phyloP scores from a whole-genome alignment of 2,888 invertebrate species.

The Megalurothrips usitatus region DNA sequence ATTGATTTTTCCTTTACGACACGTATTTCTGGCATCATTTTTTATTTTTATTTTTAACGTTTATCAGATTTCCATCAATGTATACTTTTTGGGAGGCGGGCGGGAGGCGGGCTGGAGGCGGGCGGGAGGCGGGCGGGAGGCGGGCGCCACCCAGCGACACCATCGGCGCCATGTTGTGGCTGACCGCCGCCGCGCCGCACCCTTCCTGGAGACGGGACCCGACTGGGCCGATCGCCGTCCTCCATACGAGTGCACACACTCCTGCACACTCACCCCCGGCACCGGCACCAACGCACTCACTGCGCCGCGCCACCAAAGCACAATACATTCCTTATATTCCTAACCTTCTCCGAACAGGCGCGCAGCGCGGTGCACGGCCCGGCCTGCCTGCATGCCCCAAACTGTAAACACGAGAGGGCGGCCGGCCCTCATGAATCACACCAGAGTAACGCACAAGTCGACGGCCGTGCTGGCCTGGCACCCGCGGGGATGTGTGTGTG shows the following conservation, averaged over 20 bases:
- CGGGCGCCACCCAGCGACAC: neutral
- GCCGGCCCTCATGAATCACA: neutral
- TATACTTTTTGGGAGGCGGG: too few relatives aligned
- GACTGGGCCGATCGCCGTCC: neutral
- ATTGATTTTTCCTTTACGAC: too few relatives aligned
- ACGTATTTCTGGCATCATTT: too few relatives aligned
- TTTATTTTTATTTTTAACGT: too few relatives aligned
- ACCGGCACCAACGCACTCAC: neutral
- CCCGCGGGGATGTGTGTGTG: too few relatives aligned
- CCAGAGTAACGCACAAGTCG: neutral
- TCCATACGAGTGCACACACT: neutral
- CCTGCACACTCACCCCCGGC: neutral
- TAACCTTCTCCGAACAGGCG: neutral
- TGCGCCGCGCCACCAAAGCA: neutral
- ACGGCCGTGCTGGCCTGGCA: too few relatives aligned
- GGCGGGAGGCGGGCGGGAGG: too few relatives aligned
- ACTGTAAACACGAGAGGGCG: neutral
- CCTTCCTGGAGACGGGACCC: neutral
- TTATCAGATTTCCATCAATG: too few relatives aligned
- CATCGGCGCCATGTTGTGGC: neutral
- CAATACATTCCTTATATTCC: constrained; percentile 11
- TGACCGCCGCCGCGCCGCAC: neutral
- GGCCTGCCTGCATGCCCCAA: neutral
- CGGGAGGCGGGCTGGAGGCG: too few relatives aligned
- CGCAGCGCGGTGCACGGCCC: neutral